Base-by-base conservation (phyloP, 2,888 invertebrate species). In the Omphaloscelis lunosa region DNA sequence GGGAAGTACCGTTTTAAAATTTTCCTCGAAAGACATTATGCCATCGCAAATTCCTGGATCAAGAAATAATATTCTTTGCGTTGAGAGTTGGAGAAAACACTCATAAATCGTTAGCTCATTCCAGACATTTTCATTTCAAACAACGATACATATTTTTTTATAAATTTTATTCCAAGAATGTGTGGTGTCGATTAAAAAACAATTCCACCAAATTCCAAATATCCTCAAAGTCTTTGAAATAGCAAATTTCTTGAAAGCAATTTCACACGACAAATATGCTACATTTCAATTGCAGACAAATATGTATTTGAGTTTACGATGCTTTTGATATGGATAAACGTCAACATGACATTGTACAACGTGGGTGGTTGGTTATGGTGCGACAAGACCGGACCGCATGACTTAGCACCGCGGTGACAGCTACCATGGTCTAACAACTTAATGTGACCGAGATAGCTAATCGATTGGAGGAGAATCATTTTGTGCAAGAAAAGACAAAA, bases 351-450 rank as follows among this genome's bases (percentile, higher is more conserved):
- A 79, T 84, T 85, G 77, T 74, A 83, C 91, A 79, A 88, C 89
- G 91, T 91, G 90, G 94, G 94, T 91, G 94, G 94, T 91, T 82
- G 87, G 90, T 89, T 89, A 89, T 89, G 86, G 90, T 88, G 89
- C 88, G 90, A 89, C 88, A 87, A 81, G 87, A 81, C 90, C 90
- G 90, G 86, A 87, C 89, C 91, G 92, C 91, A 90, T 90, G 90
- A 92, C 89, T 90, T 90, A 91, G 89, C 89, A 90, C 90, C 88
- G 83, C 84, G 86, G 80, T 86, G 90, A 89, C 92, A 92, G 91
- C 88, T 89, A 89, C 87, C 87, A 89, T 86, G 86, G 82, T 84
- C 85, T 86, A 91, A 91, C 90, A 89, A 89, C 90, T 88, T 89
- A 89, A 90, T 91, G 89, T 81, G 85, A 73, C 89, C 80, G 63